Conservation (phyloP, 2,113 vertebrate genomes). For the Pterophyllum scalare region DNA sequence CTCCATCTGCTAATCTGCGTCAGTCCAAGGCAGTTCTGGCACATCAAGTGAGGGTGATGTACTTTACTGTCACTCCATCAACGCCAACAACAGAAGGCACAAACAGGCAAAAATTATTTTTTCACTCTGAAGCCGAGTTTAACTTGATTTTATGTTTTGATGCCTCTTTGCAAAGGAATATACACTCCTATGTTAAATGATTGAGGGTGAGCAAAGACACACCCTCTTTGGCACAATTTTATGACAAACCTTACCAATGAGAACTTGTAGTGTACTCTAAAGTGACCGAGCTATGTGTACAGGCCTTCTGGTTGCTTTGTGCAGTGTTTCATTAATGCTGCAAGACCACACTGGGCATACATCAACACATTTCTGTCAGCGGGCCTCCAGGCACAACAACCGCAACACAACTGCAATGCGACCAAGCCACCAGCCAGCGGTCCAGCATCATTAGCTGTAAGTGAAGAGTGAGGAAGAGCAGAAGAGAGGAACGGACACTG, state of each 20-base stretch:
- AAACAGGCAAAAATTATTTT: constrained; percentile 11
- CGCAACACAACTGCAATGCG: constrained; percentile 45
- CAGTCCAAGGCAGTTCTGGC: constrained; percentile 62
- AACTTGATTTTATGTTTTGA: constrained; percentile 6
- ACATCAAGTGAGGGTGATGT: constrained; percentile 45
- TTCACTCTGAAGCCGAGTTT: constrained; percentile 2
- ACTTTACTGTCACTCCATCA: constrained; percentile 37
- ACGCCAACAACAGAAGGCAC: constrained; percentile 49
- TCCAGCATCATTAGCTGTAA: constrained; percentile 34
- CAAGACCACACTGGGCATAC: constrained; percentile 28
- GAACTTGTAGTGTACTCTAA: neutral
- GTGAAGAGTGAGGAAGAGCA: constrained; percentile 42
- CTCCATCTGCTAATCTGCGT: constrained; percentile 74
- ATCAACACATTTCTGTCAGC: constrained; percentile 43
- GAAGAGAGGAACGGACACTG: constrained; percentile 3
- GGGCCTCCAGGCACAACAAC: constrained; percentile 32
- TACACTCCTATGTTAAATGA: neutral
- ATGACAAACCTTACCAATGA: neutral
- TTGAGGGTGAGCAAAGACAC: neutral
- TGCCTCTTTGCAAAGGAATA: neutral
- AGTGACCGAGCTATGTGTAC: neutral
- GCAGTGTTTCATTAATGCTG: constrained; percentile 25
- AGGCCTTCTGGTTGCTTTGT: constrained; percentile 17
- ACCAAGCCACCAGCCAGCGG: constrained; percentile 37
- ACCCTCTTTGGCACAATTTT: neutral